phyloP scores from a whole-genome alignment of 2,797 vertebrate species.

The Benthosema pterotum region DNA sequence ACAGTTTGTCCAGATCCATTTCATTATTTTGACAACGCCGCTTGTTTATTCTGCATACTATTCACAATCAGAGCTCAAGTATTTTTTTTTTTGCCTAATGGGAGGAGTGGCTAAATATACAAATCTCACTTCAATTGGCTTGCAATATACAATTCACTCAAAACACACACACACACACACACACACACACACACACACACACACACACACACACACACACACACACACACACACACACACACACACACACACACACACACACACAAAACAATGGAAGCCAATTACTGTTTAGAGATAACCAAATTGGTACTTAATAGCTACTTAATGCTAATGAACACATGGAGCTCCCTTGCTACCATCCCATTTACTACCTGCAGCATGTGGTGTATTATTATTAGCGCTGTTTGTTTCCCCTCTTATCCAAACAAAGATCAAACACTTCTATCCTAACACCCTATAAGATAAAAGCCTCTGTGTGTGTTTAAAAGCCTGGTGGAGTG shows the following conservation, averaged over 20 bases:
- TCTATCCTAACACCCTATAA: conserved; percentile 45
- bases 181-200: conserved; percentile 18
- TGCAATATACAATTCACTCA: too few species aligned
- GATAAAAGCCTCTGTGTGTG: conserved; percentile 30
- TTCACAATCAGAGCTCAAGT: too few species aligned
- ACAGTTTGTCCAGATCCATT: too few species aligned
- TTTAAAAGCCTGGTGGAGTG: conserved; percentile 32
- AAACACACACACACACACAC: conserved; percentile 13
- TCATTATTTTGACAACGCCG: too few species aligned
- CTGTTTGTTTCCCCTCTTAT: conserved; percentile 57
- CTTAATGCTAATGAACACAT: conserved; percentile 29
- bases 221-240: conserved; percentile 13
- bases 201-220: not conserved
- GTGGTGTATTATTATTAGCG: conserved; percentile 29
- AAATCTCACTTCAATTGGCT: too few species aligned
- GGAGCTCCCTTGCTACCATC: conserved; percentile 25
- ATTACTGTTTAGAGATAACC: conserved; percentile 16
- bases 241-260: not conserved
- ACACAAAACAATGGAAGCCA: conserved; percentile 16
- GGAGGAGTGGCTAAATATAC: too few species aligned
- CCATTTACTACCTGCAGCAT: conserved; percentile 29
- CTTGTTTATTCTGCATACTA: too few species aligned
- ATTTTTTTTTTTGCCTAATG: too few species aligned
- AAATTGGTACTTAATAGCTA: conserved; percentile 29
- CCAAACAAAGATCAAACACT: conserved; percentile 63